Evolutionary conservation across 2,797 vertebrate genomes (phyloP), one percentile per base, ranked within the genome.

Genomic region (Hoplostethus mediterraneus): DNA sequence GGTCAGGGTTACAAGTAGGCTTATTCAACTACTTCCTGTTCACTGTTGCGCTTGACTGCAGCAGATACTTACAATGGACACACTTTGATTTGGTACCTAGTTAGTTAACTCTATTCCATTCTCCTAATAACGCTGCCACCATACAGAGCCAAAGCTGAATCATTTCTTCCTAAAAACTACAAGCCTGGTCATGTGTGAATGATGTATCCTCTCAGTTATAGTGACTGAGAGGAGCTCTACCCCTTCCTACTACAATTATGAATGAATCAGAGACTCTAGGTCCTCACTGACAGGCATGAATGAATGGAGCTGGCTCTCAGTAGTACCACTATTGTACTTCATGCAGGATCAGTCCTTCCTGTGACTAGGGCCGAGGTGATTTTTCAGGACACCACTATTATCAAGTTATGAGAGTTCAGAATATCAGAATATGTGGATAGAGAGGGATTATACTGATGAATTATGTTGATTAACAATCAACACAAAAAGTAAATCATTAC

Each of bases 181-280:
- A 87, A 59, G 89, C 83, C 65, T 66, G 52, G 73, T 86, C 87
- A 66, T 33, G 81, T 73, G 66, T 30, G 16, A 59, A 58, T 49
- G 47, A 79, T 31, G 58, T 75, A 30, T 13, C 63, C 51, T 47
- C 21, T 79, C 73, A 85, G 66, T 84, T 79, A 85, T 3, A 8
- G 17, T 3, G 3, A 17, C 30, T 38, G 54, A 54, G 65, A 64
- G 78, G 67, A 36, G 25, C 67, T 51, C 40, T 4, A 4, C 21
- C 4, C 49, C 36, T 21, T 55, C 51, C 51, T 12, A 53, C 4
- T 6, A 48, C 5, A 17, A 6, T 48, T 16, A 48, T 48, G 16
- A 44, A 44, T 44, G 40, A 44, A 44, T 44, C 40, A 44, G 40
- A 44, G 14, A 48, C 47, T 48, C 14, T 16, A 48, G 14, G 3